A percentile compares a stretch with the other conserved stretches of the same genome.
phyloP scores from a whole-genome alignment of 2,113 vertebrate species.

The Tursiops truncatus region DNA sequence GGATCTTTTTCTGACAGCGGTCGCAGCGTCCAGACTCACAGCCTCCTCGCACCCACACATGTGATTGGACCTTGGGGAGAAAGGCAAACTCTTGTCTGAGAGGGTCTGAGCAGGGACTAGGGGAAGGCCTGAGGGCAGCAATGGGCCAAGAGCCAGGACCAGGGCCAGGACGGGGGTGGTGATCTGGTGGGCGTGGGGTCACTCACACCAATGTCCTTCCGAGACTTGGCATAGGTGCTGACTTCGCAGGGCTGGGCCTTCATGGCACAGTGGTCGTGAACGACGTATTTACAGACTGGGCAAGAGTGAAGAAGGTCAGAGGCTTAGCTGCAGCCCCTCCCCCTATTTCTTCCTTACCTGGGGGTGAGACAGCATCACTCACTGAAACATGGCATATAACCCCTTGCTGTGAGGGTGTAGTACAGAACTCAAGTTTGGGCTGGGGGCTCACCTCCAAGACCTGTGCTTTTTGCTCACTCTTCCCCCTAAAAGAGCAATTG shows the following conservation, averaged over 20 bases:
- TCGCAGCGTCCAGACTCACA: constrained; percentile 89
- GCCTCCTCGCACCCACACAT: constrained; percentile 91
- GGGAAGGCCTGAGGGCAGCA: not conserved
- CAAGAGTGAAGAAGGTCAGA: constrained; percentile 31
- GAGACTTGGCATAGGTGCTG: constrained; percentile 92
- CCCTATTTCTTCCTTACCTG: not conserved
- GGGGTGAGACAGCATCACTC: not conserved
- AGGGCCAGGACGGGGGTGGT: not conserved
- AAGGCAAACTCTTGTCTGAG: not conserved
- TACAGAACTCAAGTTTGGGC: not conserved
- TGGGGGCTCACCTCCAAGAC: not conserved
- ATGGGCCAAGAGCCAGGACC: not conserved
- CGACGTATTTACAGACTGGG: constrained; percentile 92
- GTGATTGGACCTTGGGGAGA: constrained; percentile 83
- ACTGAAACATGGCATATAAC: not conserved
- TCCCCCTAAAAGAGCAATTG: not conserved
- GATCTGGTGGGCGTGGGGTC: not conserved
- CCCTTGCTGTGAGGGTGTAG: not conserved
- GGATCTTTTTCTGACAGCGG: constrained; percentile 92
- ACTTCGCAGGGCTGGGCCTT: constrained; percentile 87
- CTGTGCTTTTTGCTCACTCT: not conserved
- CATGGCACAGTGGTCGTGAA: constrained; percentile 93
- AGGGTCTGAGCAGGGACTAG: not conserved
- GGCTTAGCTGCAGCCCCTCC: not conserved
- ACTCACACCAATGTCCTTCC: constrained; percentile 91